A percentile compares a stretch with the other conserved stretches of the same genome.
These are phyloP conservation scores for Eupithecia insigniata DNA, from an alignment of 2,888 invertebrate species.

Conservation along the genomic window DNA sequence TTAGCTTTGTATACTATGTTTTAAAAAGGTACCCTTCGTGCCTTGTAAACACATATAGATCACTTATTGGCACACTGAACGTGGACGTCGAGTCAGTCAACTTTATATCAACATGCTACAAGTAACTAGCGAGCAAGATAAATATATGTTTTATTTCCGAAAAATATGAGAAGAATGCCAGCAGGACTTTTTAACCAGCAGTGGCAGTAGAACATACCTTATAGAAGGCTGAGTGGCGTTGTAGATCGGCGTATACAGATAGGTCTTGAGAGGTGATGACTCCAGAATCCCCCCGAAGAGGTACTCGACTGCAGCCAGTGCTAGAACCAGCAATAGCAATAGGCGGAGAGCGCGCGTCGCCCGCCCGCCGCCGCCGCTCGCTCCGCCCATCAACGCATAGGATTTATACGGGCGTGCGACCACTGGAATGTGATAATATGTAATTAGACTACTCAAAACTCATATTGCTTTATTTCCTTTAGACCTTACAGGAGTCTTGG, in stretches of 20 bases:
- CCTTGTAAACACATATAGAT: too few species aligned
- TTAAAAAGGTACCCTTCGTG: too few species aligned
- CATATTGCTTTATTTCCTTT: too few species aligned
- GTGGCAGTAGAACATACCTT: constrained; percentile 66
- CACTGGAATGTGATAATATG: constrained; percentile 45
- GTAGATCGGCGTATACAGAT: constrained; percentile 76
- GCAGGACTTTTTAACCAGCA: too few species aligned
- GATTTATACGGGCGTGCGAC: constrained; percentile 54
- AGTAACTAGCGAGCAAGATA: too few species aligned
- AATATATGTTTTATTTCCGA: too few species aligned
- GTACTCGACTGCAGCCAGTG: constrained; percentile 88
- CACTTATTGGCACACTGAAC: neutral
- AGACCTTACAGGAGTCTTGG: too few species aligned
- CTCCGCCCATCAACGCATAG: constrained; percentile 79
- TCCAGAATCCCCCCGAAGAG: constrained; percentile 87
- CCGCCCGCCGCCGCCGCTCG: constrained; percentile 76
- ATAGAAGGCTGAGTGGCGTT: constrained; percentile 73
- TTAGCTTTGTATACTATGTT: too few species aligned
- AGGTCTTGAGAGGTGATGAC: constrained; percentile 76
- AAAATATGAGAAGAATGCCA: too few species aligned
- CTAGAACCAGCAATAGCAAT: constrained; percentile 83
- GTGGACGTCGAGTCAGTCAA: neutral
- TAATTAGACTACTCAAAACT: neutral
- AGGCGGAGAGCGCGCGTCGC: constrained; percentile 80
- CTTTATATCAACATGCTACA: too few species aligned